Conservation (phyloP, 2,888 invertebrate species). For the Papilio demoleus region DNA sequence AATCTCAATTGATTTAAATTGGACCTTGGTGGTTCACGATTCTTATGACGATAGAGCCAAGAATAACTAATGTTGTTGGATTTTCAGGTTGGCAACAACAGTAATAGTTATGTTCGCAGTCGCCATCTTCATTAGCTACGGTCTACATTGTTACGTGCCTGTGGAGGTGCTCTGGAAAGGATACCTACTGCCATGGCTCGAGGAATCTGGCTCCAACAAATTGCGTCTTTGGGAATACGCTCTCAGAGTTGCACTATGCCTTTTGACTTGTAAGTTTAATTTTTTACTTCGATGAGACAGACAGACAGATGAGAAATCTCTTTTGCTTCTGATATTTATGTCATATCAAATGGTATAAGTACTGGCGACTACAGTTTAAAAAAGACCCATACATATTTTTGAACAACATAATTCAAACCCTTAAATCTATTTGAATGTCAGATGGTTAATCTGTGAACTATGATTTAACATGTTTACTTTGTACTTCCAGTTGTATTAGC, state of each 20-base stretch:
- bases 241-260: slow-evolving; percentile 88
- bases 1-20: not conserved
- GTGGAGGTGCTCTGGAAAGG: slow-evolving; percentile 96
- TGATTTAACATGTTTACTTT: no score
- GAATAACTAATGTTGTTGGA: not conserved
- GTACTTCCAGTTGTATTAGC: slow-evolving; percentile 87
- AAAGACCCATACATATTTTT: no score
- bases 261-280: slow-evolving; percentile 90
- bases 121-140: slow-evolving; percentile 95
- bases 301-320: no score
- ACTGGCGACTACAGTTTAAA: no score
- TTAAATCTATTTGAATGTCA: no score
- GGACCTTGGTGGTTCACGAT: not conserved
- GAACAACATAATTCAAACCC: no score
- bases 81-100: slow-evolving; percentile 85
- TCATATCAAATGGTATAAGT: no score
- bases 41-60: not conserved
- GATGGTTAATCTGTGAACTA: no score
- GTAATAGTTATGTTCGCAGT: slow-evolving; percentile 88
- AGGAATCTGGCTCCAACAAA: slow-evolving; percentile 59
- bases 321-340: no score
- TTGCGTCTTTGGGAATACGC: slow-evolving; percentile 87
- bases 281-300: no score
- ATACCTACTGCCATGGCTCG: slow-evolving; percentile 79
- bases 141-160: slow-evolving; percentile 97